Conservation (phyloP, 1,140 invertebrate genomes). For the Leptestheria dahalacensis region DNA sequence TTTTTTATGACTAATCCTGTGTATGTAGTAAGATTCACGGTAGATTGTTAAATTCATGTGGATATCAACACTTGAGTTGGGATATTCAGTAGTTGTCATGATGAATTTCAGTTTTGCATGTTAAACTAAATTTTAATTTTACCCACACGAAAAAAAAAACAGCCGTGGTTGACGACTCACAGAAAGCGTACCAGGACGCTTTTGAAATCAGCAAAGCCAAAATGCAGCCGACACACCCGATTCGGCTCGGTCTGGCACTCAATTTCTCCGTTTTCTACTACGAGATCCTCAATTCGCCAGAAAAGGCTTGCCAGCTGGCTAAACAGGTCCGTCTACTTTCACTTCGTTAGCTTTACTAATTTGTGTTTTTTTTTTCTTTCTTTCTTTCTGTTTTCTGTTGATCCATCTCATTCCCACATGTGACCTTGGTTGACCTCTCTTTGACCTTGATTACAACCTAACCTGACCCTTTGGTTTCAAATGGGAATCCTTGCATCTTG, state of each 20-base stretch:
- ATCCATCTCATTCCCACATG: too few species aligned
- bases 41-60: background rate
- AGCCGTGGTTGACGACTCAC: constrained; percentile 93
- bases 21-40: background rate
- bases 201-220: constrained; percentile 97
- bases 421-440: background rate
- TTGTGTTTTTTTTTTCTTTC: background rate
- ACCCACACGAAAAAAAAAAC: too few species aligned
- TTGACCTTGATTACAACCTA: too few species aligned
- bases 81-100: too few species aligned
- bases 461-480: too few species aligned
- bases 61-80: too few species aligned
- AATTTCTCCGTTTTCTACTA: constrained; percentile 99
- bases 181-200: constrained; percentile 97
- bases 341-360: background rate
- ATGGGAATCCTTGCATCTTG: too few species aligned
- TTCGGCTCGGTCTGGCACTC: constrained; percentile 91
- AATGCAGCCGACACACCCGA: constrained; percentile 97
- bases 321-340: constrained; percentile 60
- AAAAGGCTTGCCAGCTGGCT: constrained; percentile 94
- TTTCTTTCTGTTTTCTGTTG: background rate
- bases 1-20: background rate
- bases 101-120: too few species aligned
- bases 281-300: constrained; percentile 91
- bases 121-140: too few species aligned